Conservation (phyloP, 2,113 vertebrate genomes). For the Desmodus rotundus region DNA sequence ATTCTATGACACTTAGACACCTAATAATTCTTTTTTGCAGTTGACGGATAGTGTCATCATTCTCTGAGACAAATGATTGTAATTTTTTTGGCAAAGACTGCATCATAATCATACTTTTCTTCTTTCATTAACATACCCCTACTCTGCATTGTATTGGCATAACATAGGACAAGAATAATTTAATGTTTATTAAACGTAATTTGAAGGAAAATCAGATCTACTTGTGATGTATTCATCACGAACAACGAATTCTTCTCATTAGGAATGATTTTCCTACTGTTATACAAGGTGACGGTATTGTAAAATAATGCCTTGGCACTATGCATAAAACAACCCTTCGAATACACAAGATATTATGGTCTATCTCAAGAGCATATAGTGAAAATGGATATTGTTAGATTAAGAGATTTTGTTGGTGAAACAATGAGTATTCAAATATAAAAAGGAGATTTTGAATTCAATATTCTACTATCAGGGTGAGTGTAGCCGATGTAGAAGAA, state of each 20-base stretch:
- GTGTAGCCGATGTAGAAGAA: neutral
- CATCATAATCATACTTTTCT: neutral
- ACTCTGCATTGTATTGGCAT: neutral
- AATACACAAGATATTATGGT: neutral
- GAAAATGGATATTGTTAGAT: neutral
- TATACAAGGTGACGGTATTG: neutral
- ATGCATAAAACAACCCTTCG: neutral
- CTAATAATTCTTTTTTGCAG: neutral
- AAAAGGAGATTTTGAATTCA: neutral
- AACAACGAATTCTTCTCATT: neutral
- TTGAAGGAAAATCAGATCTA: neutral
- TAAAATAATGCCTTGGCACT: neutral
- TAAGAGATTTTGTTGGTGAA: neutral
- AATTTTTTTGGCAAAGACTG: neutral
- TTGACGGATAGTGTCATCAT: conserved; percentile 24
- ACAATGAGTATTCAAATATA: neutral
- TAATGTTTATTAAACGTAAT: neutral
- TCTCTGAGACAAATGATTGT: neutral
- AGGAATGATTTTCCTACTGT: neutral
- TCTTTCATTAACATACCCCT: neutral
- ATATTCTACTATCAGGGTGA: neutral
- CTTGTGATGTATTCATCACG: neutral
- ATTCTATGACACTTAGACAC: neutral
- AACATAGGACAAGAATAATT: neutral
- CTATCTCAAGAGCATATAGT: neutral